Evolutionary conservation across 92 coral and sea anemone genomes (phyloP).

Genomic region (Epizoanthus fatuus): DNA sequence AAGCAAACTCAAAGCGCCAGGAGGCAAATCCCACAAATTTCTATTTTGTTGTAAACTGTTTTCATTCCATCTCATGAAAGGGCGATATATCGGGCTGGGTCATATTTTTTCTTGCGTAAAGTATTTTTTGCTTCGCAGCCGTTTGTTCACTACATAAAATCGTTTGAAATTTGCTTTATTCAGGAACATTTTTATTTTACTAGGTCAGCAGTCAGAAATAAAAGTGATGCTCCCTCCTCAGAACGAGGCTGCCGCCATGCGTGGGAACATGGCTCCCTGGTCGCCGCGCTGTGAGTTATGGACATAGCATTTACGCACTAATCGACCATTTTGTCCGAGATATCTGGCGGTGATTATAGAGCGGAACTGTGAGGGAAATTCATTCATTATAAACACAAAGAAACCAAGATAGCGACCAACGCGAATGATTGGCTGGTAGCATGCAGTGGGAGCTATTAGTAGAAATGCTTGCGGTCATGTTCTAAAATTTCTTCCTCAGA

Average conservation of each 20-base stretch:
- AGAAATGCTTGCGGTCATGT: background rate
- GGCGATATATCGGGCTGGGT: background rate
- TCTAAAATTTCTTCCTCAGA: background rate
- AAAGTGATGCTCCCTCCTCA: background rate
- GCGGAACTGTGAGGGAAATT: background rate
- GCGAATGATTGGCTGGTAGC: background rate
- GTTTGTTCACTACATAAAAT: background rate
- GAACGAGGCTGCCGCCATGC: background rate
- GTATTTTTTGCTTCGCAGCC: too few species aligned
- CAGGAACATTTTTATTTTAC: background rate
- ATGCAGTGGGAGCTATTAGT: slow-evolving; percentile 2
- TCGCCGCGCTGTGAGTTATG: too few species aligned
- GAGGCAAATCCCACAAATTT: slow-evolving; percentile 12
- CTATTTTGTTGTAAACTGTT: background rate
- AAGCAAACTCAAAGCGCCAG: background rate
- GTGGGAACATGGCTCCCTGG: background rate
- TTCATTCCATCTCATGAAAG: background rate
- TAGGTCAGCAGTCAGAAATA: background rate
- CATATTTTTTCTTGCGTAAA: background rate
- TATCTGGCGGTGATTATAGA: background rate
- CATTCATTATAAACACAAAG: background rate
- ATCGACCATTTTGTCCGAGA: slow-evolving; percentile 4
- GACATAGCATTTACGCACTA: background rate
- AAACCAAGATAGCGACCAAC: background rate
- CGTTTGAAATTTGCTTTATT: background rate